phyloP scores from a whole-genome alignment of 2,113 vertebrate genomes.

The Oxygymnocypris stewartii region DNA sequence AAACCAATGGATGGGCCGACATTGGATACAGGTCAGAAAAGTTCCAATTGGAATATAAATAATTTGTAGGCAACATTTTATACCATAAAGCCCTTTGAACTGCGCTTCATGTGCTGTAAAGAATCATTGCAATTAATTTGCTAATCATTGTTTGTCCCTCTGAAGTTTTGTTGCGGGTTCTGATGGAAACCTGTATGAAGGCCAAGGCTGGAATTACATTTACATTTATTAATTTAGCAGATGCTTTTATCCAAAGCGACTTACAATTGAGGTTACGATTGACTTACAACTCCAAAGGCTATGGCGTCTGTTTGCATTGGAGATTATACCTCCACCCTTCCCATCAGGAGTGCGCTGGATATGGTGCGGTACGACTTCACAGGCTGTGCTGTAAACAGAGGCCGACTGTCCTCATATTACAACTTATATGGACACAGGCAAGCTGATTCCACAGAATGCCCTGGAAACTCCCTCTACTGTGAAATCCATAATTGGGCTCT shows the following conservation, averaged over 20 bases:
- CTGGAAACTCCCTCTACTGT: conserved; percentile 77
- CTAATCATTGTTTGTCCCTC: background rate
- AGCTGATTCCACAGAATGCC: conserved; percentile 77
- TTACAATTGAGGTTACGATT: too few species aligned
- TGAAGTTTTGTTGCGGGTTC: conserved; percentile 85
- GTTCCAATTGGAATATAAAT: conserved; percentile 48
- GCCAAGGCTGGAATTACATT: conserved; percentile 78
- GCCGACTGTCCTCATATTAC: conserved; percentile 69
- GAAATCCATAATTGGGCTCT: conserved; percentile 79
- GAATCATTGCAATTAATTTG: background rate
- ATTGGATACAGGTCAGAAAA: conserved; percentile 86
- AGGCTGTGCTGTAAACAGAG: conserved; percentile 68
- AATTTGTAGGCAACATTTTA: conserved; percentile 66
- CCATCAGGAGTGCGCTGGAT: conserved; percentile 63
- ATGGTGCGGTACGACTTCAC: conserved; percentile 77
- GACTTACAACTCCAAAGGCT: conserved; percentile 79
- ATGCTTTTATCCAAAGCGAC: too few species aligned
- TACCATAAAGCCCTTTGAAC: background rate
- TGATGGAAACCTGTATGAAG: conserved; percentile 86
- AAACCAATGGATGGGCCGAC: conserved; percentile 79
- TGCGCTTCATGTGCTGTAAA: background rate
- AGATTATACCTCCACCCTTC: conserved; percentile 74
- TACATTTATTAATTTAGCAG: too few species aligned
- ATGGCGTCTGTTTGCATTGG: conserved; percentile 83
- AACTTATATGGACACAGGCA: conserved; percentile 82